Conservation (phyloP, 2,797 vertebrate genomes). For the Pampus argenteus region DNA sequence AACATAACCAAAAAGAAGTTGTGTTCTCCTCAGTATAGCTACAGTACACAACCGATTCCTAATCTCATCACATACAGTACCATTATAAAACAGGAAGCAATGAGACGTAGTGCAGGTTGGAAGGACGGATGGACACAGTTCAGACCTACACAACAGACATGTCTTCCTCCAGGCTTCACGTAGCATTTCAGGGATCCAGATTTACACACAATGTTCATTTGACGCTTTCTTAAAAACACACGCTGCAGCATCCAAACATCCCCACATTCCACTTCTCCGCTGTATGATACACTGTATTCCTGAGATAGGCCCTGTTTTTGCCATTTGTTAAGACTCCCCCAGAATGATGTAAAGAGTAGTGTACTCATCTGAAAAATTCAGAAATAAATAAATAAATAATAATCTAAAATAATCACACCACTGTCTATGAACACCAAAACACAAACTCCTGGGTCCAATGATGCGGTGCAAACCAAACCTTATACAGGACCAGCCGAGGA, state of each 20-base stretch:
- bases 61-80: slow-evolving; percentile 7
- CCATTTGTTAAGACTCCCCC: slow-evolving; percentile 15
- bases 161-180: slow-evolving; percentile 37
- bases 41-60: slow-evolving; percentile 26
- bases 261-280: slow-evolving; percentile 28
- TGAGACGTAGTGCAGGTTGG: background rate
- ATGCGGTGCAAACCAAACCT: slow-evolving; percentile 2
- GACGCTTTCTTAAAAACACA: slow-evolving; percentile 39
- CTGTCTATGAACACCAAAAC: background rate
- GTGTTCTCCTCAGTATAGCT: slow-evolving; percentile 18
- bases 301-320: slow-evolving; percentile 62
- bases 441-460: background rate
- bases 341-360: slow-evolving; percentile 19
- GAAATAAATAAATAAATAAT: background rate
- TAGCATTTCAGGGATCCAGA: slow-evolving; percentile 11
- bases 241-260: slow-evolving; percentile 36
- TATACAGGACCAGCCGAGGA: background rate
- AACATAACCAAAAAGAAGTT: slow-evolving; percentile 13
- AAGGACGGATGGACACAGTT: slow-evolving; percentile 1
- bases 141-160: slow-evolving; percentile 12
- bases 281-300: slow-evolving; percentile 54
- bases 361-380: background rate
- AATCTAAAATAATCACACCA: background rate
- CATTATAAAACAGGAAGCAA: slow-evolving; percentile 14
- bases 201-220: slow-evolving; percentile 26